Evolutionary conservation across 2,113 vertebrate genomes (phyloP).

Genomic region (Triplophysa tibetana): DNA sequence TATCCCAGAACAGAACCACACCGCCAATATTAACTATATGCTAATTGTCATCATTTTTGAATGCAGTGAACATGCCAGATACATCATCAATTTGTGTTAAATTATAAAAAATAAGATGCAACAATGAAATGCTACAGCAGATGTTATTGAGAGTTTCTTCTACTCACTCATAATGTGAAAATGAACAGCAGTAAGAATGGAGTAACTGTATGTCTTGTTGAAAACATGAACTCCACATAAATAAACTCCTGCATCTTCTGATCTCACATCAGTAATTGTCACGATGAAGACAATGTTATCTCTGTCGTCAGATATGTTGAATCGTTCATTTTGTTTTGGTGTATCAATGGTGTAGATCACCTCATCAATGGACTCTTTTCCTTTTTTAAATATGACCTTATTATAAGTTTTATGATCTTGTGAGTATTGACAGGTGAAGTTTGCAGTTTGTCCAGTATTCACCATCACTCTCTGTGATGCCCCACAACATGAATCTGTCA

Average conservation of each 20-base stretch:
- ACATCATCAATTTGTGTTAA: constrained; percentile 37
- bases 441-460: not conserved
- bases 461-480: not conserved
- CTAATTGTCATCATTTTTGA: too few relatives aligned
- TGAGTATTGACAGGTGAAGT: not conserved
- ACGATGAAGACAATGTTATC: not conserved
- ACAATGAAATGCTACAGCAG: not conserved
- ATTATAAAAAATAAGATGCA: too few relatives aligned
- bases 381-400: not conserved
- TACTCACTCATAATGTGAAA: not conserved
- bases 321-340: not conserved
- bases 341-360: not conserved
- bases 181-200: not conserved
- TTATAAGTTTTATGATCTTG: not conserved
- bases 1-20: too few relatives aligned
- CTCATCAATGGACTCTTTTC: not conserved
- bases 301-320: not conserved
- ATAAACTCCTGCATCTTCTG: constrained; percentile 28
- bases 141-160: not conserved
- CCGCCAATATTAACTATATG: too few relatives aligned
- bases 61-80: too few relatives aligned
- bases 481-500: not conserved
- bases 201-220: not conserved
- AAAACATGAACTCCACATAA: constrained; percentile 1
- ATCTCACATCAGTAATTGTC: not conserved